These are phyloP conservation scores for Scaptomyza montana DNA, from an alignment of 1,140 invertebrate genomes.

Conservation along the genomic window DNA sequence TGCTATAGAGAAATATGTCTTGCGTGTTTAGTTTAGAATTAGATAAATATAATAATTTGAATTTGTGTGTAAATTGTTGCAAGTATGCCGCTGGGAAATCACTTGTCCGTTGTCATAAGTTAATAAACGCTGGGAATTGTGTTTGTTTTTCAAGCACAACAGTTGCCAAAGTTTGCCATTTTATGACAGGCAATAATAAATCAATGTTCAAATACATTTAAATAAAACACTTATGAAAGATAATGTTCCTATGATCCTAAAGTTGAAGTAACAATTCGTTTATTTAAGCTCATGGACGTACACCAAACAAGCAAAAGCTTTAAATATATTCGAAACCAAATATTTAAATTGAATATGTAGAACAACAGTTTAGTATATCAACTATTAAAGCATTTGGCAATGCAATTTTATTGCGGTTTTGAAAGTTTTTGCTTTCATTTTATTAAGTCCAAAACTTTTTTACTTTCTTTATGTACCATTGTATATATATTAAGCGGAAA, in stretches of 20 bases:
- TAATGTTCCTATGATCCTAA: too few species aligned
- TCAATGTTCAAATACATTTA: constrained; percentile 46
- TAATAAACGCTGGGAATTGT: constrained; percentile 74
- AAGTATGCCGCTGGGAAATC: constrained; percentile 68
- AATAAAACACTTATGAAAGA: too few species aligned
- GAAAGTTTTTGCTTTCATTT: constrained; percentile 7
- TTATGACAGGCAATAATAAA: constrained; percentile 49
- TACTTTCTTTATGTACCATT: neutral
- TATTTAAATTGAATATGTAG: constrained; percentile 9
- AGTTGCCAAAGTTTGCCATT: neutral
- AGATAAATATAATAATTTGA: constrained; percentile 80
- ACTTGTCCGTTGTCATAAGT: constrained; percentile 71
- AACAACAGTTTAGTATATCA: neutral
- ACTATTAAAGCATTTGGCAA: constrained; percentile 6
- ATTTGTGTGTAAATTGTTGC: constrained; percentile 69
- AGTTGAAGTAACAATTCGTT: too few species aligned
- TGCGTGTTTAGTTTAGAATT: constrained; percentile 68
- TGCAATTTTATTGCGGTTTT: constrained; percentile 56
- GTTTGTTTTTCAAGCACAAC: neutral
- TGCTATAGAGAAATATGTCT: constrained; percentile 7
- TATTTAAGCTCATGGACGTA: neutral
- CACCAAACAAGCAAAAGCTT: neutral
- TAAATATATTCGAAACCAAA: constrained; percentile 38
- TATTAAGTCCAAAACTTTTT: constrained; percentile 16
- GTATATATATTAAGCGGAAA: constrained; percentile 53